Base-by-base conservation (phyloP, 2,797 vertebrate genomes). In the Dryobates pubescens region DNA sequence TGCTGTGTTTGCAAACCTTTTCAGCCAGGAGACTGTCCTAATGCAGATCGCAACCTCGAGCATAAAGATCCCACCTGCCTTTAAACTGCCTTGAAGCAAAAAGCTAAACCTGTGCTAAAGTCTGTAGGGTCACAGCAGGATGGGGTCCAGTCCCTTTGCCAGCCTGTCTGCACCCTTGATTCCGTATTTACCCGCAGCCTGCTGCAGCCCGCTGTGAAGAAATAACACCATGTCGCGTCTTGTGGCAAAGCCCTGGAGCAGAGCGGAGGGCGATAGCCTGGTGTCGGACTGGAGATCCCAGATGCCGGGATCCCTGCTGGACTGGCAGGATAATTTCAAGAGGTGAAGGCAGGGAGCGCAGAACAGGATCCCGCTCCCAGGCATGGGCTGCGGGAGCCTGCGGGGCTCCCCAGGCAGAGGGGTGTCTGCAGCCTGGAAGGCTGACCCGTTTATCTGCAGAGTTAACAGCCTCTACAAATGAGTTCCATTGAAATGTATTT, bases 151-250 rank as follows among this genome's bases (percentile, higher is more conserved):
- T 49, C 22, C 62, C 38, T 77, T 74, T 7, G 17, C 49, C 57
- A 27, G 26, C 26, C 26, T 43, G 4, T 10, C 74, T 8, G 4
- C 43, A 3, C 15, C 18, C n/a, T 57, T 3, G 54, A 6, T 23
- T 32, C 29, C 0, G 8, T 2, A 0, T 3, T 2, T 5, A 51
- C 4, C 47, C 47, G 1, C 49, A 7, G 45, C 5, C 4, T 13
- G 27, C 20, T 26, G 57, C 49, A 6, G 27, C 2, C 59, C 15
- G 36, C 54, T 3, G 5, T 3, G 64, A 36, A n/a, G 67, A 61
- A 82, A 57, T 4, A 10, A 9, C 0, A n/a, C 77, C 4, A 2
- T 2, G 63, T 1, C 38, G 9, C 13, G 4, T 13, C 17, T 22
- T 19, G 59, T 8, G 85, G 34, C 79, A 58, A 49, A 68, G 26